Percentiles rank a stretch among this genome's conserved stretches.
Conservation (phyloP, 2,113 vertebrate species). For the Vireo altiloquus region DNA sequence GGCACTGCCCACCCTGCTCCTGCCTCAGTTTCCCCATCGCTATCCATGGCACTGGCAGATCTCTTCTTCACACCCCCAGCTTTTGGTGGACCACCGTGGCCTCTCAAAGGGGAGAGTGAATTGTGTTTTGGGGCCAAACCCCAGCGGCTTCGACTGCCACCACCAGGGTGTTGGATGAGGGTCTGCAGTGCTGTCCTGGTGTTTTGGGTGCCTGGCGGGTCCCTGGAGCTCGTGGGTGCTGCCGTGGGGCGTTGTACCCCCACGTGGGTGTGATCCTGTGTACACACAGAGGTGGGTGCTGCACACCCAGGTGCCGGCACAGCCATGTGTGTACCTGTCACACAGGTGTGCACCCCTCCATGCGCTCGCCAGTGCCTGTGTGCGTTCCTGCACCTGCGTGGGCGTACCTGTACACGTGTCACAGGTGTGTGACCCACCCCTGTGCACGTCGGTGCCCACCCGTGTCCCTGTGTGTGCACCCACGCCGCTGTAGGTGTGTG, state of each 20-base stretch:
- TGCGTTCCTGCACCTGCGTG: neutral
- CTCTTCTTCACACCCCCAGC: neutral
- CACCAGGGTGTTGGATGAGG: neutral
- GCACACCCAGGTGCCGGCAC: neutral
- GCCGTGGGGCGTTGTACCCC: accelerated
- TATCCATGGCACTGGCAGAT: accelerated
- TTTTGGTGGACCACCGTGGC: neutral
- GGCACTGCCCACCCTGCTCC: neutral
- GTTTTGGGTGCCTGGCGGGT: neutral
- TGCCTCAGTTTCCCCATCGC: neutral
- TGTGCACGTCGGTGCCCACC: accelerated
- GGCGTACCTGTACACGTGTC: neutral
- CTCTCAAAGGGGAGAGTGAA: neutral
- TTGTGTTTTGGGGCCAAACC: neutral
- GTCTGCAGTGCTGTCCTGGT: neutral
- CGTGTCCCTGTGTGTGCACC: neutral
- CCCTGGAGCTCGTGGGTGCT: neutral
- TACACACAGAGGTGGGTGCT: neutral
- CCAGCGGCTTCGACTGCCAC: accelerated
- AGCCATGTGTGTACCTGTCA: neutral
- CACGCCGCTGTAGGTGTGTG: neutral
- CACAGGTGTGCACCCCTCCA: neutral
- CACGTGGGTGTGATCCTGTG: accelerated
- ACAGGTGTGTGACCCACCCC: neutral
- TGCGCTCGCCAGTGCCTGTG: accelerated